Conservation (phyloP, 2,797 vertebrate genomes). For the Pseudocheirus occidentalis region DNA sequence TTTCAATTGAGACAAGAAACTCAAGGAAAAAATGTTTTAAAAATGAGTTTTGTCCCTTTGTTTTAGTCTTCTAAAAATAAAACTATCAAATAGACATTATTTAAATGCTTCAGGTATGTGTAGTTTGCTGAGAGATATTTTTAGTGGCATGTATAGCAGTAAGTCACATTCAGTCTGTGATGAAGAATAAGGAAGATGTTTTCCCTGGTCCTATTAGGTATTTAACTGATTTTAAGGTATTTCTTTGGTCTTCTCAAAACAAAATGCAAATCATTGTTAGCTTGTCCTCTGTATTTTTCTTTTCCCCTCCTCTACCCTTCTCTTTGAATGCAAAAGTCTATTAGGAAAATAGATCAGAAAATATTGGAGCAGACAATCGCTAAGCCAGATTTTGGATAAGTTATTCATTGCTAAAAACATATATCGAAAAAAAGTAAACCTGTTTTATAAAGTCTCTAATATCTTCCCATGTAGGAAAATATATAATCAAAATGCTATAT, state of each 20-base stretch:
- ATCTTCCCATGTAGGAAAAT: background rate
- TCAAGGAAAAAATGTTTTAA: conserved; percentile 24
- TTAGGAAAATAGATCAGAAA: conserved; percentile 28
- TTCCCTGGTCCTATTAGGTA: conserved; percentile 23
- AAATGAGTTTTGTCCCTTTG: background rate
- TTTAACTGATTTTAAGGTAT: background rate
- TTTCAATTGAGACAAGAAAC: background rate
- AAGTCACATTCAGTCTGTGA: conserved; percentile 27
- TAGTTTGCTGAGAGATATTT: conserved; percentile 33
- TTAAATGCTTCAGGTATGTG: conserved; percentile 27
- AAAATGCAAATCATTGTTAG: background rate
- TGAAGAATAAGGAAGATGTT: conserved; percentile 5
- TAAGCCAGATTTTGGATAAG: conserved; percentile 23
- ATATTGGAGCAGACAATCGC: conserved; percentile 23
- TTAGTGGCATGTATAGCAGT: conserved; percentile 18
- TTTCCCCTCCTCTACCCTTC: too few relatives aligned
- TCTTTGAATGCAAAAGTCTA: background rate
- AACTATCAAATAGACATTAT: conserved; percentile 24
- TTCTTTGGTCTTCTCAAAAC: conserved; percentile 16
- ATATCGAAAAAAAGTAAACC: background rate
- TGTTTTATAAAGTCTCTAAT: background rate
- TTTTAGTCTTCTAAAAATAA: background rate
- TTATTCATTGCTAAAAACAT: background rate
- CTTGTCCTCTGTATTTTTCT: background rate
- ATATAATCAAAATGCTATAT: conserved; percentile 13